Evolutionary conservation across 2,797 vertebrate species (phyloP).

Genomic region (Acipenser transmontanus): DNA sequence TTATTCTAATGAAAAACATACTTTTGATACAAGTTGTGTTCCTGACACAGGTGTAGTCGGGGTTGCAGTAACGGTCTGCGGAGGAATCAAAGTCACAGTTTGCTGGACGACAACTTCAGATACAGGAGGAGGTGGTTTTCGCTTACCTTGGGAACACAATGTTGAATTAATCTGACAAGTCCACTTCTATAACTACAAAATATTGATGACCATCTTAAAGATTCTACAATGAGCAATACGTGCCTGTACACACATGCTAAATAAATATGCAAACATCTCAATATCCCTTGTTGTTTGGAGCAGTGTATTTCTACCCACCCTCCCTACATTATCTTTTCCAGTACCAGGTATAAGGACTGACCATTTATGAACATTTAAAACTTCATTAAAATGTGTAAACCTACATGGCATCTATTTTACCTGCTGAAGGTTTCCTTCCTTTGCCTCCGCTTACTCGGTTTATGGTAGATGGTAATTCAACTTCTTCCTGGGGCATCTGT

Average conservation of each 20-base stretch:
- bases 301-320: too few relatives aligned
- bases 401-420: constrained; percentile 27
- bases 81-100: constrained; percentile 48
- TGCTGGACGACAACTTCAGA: constrained; percentile 61
- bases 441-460: constrained; percentile 55
- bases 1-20: constrained; percentile 29
- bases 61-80: constrained; percentile 33
- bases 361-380: too few relatives aligned
- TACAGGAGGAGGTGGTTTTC: constrained; percentile 31
- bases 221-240: too few relatives aligned
- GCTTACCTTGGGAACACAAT: constrained; percentile 27
- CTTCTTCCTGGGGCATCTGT: constrained; percentile 78
- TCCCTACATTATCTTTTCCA: too few relatives aligned
- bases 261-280: too few relatives aligned
- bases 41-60: constrained; percentile 34
- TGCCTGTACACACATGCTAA: too few relatives aligned
- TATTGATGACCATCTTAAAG: too few relatives aligned
- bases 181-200: too few relatives aligned
- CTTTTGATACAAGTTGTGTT: constrained; percentile 39
- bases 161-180: too few relatives aligned
- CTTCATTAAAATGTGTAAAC: too few relatives aligned
- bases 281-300: too few relatives aligned
- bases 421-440: constrained; percentile 42
- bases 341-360: too few relatives aligned
- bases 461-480: constrained; percentile 37